A percentile compares a stretch with the other conserved stretches of the same genome.
phyloP scores from a whole-genome alignment of 2,888 invertebrate genomes.

The Hartigia nigra region DNA sequence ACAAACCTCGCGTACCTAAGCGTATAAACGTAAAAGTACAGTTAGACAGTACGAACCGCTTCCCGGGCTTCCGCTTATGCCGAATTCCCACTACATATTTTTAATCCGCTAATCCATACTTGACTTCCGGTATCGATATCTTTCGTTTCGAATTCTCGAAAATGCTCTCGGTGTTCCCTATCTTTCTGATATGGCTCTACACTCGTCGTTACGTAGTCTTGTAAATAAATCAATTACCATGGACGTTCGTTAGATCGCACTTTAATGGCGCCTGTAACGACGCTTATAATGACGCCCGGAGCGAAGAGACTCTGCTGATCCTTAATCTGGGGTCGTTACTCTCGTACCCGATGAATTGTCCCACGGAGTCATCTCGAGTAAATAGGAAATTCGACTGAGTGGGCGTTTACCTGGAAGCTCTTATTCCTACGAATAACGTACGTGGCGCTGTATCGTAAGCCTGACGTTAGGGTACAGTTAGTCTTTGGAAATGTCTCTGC shows the following conservation, averaged over 20 bases:
- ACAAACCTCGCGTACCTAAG: not conserved
- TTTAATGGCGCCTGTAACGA: constrained; percentile 6
- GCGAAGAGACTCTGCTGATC: constrained; percentile 18
- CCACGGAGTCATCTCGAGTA: not conserved
- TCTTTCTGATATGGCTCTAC: not conserved
- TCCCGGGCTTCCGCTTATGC: constrained; percentile 11
- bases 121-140: not conserved
- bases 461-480: constrained; percentile 39
- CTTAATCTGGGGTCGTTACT: constrained; percentile 10
- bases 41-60: constrained; percentile 40
- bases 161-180: not conserved
- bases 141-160: not conserved
- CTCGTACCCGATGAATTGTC: not conserved
- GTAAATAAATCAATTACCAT: not conserved
- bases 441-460: not conserved
- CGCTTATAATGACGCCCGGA: constrained; percentile 19
- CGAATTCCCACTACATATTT: constrained; percentile 26
- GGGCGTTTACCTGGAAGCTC: not conserved
- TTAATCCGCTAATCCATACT: not conserved
- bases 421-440: not conserved
- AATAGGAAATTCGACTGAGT: not conserved
- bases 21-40: constrained; percentile 56
- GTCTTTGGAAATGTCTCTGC: constrained; percentile 32
- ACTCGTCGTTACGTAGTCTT: not conserved
- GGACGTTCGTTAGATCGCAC: not conserved